These are phyloP conservation scores for Halcyon leucocephala DNA, from an alignment of 2,797 vertebrate species.

Conservation along the genomic window DNA sequence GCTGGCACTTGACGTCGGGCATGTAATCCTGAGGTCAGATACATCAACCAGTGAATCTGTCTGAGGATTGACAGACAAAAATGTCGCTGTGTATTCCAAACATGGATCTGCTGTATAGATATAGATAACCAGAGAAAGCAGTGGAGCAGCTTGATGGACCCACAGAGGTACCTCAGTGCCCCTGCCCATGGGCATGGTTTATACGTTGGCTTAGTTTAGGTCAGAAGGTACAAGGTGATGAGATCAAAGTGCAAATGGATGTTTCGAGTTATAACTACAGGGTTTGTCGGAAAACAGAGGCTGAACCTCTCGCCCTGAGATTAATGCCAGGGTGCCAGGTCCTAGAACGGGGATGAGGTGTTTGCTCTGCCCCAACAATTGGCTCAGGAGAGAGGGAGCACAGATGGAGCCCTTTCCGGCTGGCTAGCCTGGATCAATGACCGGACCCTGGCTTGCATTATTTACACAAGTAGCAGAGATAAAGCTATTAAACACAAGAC, in stretches of 20 bases:
- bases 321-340: not conserved
- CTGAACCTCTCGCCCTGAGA: not conserved
- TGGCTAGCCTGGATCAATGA: not conserved
- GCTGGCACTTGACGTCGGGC: not conserved
- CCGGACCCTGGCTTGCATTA: not conserved
- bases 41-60: accelerated
- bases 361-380: not conserved
- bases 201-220: not conserved
- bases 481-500: not conserved
- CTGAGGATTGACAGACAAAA: not conserved
- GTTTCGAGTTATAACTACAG: not conserved
- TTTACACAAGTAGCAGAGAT: not conserved
- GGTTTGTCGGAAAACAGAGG: not conserved
- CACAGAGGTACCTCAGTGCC: not conserved
- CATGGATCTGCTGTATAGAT: no score
- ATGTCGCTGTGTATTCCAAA: not conserved
- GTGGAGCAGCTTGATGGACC: not conserved
- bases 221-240: not conserved
- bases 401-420: not conserved
- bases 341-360: not conserved
- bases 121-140: not conserved
- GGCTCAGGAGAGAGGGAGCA: not conserved
- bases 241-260: not conserved
- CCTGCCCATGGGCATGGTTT: not conserved
- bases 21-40: not conserved